Conservation (phyloP, 2,797 vertebrate genomes). For the Morus bassanus region DNA sequence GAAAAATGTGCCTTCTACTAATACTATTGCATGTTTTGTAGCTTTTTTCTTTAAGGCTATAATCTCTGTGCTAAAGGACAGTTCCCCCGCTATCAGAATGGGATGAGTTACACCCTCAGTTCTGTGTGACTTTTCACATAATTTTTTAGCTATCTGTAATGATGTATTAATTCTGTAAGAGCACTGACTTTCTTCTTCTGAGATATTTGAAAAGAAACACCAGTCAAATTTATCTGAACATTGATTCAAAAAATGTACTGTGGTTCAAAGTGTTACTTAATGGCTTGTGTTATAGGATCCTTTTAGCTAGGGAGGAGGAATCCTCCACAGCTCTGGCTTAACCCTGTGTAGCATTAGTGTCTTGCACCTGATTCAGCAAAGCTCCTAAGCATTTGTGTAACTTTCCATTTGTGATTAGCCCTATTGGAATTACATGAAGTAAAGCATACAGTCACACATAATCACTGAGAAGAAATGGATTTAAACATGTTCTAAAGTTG, state of each 20-base stretch:
- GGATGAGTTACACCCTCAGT: not conserved
- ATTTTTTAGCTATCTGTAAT: not conserved
- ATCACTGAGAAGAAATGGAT: not conserved
- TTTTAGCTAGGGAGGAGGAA: not conserved
- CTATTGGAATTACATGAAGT: not conserved
- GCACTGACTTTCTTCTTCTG: not conserved
- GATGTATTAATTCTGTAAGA: not conserved
- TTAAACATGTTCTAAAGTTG: not conserved
- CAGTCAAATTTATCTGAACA: not conserved
- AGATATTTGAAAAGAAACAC: not conserved
- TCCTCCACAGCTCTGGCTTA: not conserved
- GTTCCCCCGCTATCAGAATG: not conserved
- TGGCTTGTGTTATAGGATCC: not conserved
- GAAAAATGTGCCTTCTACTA: not conserved
- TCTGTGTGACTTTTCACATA: not conserved
- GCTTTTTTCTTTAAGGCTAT: not conserved
- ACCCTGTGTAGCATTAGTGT: not conserved
- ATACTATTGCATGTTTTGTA: not conserved
- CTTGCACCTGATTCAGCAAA: accelerated
- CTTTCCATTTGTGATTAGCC: not conserved
- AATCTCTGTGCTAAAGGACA: not conserved
- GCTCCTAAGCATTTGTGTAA: not conserved
- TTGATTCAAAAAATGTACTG: not conserved
- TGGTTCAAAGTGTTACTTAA: not conserved
- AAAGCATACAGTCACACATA: not conserved